Base-by-base conservation (phyloP, 2,113 vertebrate genomes). In the Ochotona princeps region DNA sequence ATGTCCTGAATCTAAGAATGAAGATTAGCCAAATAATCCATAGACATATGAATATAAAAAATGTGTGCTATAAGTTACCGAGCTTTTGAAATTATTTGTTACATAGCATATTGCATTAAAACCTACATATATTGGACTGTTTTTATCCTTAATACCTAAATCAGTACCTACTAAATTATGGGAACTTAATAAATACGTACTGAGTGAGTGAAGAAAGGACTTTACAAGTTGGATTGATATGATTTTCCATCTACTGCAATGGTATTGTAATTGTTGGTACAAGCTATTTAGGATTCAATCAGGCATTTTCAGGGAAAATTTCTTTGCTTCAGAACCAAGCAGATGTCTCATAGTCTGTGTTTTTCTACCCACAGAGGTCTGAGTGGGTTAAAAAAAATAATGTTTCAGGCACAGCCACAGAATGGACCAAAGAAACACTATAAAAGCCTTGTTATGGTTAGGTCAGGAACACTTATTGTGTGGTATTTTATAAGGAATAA, bases 211-310 rank as follows among this genome's bases (percentile, higher is more conserved):
- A 92, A 66, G 7, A 17, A 73, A 87, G 28, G 49, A 69, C 6
- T 82, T 83, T 69, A 57, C 2, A 4, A 65, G 7, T 80, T 72
- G 21, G 3, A 57, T 20, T 85, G 44, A 78, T 83, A 76, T 25
- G 54, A 75, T 92, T 67, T 35, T 60, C 49, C 14, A 61, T 3
- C n/a, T 89, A 51, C 44, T 26, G 72, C 65, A 89, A 4, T 63
- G 14, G 1, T 79, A 83, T 89, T 76, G 86, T 30, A 90, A 30
- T 91, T 89, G n/a, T 73, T 94, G 76, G 47, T 72, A 5, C 25
- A 76, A 81, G 69, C 35, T 73, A 82, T 30, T 82, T 32, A 28
- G n/a, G 66, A 38, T 79, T 67, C 87, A 83, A n/a, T 61, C 0
- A 23, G 73, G 11, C n/a, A 80, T 70, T 92, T 87, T 57, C 69